These are phyloP conservation scores for Pipra filicauda DNA, from an alignment of 2,113 vertebrate species.

Conservation along the genomic window DNA sequence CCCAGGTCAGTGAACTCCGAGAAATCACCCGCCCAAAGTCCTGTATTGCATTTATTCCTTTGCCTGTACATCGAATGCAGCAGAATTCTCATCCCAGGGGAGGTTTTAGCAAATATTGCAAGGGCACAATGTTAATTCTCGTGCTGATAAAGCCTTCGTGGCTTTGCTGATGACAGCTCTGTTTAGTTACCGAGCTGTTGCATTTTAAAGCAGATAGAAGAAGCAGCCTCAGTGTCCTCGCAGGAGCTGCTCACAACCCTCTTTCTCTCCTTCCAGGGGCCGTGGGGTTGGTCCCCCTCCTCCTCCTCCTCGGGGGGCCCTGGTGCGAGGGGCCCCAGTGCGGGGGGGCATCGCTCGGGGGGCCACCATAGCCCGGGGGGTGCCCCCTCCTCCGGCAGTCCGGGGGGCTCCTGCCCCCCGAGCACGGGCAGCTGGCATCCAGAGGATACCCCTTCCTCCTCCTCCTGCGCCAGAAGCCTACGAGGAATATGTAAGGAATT, in stretches of 20 bases:
- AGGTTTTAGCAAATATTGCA: not conserved
- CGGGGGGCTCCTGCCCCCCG: conserved; percentile 81
- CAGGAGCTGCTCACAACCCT: not conserved
- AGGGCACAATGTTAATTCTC: not conserved
- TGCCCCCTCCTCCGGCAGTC: conserved; percentile 76
- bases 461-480: conserved; percentile 83
- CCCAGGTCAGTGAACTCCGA: not conserved
- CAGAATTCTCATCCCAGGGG: not conserved
- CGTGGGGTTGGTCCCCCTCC: conserved; percentile 83
- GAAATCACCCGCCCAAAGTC: not conserved
- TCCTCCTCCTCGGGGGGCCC: conserved; percentile 79
- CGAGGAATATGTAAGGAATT: conserved; percentile 88
- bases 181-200: not conserved
- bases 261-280: conserved; percentile 74
- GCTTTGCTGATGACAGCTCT: not conserved
- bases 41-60: not conserved
- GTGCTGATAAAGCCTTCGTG: not conserved
- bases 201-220: not conserved
- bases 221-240: not conserved
- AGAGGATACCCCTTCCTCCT: conserved; percentile 88
- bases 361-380: conserved; percentile 81
- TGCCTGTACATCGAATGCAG: not conserved
- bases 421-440: conserved; percentile 83
- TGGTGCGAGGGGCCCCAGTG: conserved; percentile 83
- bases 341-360: conserved; percentile 84